Evolutionary conservation across 2,888 invertebrate genomes (phyloP).

Genomic region (Lucinisca nassula): DNA sequence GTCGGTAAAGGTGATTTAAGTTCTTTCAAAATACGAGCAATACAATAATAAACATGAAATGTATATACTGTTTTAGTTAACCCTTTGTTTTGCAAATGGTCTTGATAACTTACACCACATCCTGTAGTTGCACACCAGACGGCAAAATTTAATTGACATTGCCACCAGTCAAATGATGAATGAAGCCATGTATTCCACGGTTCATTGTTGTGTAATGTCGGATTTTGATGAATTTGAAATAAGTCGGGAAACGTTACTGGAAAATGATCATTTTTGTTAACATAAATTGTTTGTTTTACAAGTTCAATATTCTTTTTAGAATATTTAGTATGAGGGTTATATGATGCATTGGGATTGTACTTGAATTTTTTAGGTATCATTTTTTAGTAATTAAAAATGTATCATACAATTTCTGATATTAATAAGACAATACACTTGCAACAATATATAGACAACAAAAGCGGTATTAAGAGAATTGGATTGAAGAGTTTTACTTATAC

Average conservation of each 20-base stretch:
- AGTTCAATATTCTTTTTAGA: conserved; percentile 10
- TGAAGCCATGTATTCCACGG: conserved; percentile 29
- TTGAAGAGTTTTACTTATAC: too few species aligned
- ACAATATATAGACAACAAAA: too few species aligned
- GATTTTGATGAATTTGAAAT: conserved; percentile 22
- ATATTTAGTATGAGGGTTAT: conserved; percentile 1
- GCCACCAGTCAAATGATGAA: conserved; percentile 32
- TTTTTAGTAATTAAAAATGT: conserved; percentile 6
- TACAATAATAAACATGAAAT: conserved; percentile 9
- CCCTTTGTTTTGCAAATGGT: background rate
- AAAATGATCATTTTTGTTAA: background rate
- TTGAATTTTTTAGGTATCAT: conserved; percentile 20
- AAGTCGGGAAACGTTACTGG: conserved; percentile 8
- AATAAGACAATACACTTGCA: too few species aligned
- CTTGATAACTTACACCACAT: conserved; percentile 11
- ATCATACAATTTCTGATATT: background rate
- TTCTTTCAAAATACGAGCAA: background rate
- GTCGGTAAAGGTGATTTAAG: background rate
- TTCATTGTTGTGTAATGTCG: conserved; percentile 20
- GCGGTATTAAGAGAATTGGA: too few species aligned
- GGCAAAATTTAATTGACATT: conserved; percentile 13
- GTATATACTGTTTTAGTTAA: background rate
- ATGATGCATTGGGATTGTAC: conserved; percentile 20
- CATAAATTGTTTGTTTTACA: conserved; percentile 5
- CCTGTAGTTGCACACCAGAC: conserved; percentile 28